Conservation (phyloP, 2,113 vertebrate species). For the Probosciger aterrimus region DNA sequence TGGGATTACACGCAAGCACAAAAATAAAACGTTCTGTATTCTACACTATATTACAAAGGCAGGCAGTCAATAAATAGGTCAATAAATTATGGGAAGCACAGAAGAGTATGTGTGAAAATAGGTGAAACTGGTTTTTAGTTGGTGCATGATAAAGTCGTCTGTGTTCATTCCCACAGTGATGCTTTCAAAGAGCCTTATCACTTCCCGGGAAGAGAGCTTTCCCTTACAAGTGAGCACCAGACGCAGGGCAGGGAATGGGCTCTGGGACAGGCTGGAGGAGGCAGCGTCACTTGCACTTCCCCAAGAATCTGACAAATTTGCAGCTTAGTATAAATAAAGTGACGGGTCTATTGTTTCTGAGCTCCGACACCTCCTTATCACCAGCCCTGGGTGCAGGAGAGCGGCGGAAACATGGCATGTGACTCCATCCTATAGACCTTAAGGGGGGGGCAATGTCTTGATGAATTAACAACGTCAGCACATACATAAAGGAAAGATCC, state of each 20-base stretch:
- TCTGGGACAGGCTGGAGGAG: constrained; percentile 1
- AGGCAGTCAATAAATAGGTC: constrained; percentile 77
- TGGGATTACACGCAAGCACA: constrained; percentile 61
- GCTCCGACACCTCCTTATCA: constrained; percentile 87
- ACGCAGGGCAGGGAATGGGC: background rate
- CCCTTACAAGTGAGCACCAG: constrained; percentile 54
- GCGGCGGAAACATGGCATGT: constrained; percentile 76
- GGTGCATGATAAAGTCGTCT: background rate
- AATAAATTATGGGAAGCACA: constrained; percentile 77
- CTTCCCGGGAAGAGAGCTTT: constrained; percentile 46
- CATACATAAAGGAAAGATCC: background rate
- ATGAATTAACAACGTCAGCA: background rate
- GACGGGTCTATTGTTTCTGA: constrained; percentile 79
- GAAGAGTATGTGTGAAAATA: constrained; percentile 37
- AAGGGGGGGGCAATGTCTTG: background rate
- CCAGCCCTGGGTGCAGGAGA: constrained; percentile 53
- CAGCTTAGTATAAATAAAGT: constrained; percentile 71
- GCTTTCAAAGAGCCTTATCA: constrained; percentile 57
- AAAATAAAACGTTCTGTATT: constrained; percentile 79
- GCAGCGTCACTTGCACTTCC: constrained; percentile 62
- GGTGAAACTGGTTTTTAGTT: background rate
- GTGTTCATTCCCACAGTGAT: constrained; percentile 21
- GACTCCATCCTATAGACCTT: background rate
- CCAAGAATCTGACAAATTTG: constrained; percentile 70
- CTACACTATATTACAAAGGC: constrained; percentile 82